Evolutionary conservation across 2,797 vertebrate genomes (phyloP).

Genomic region (Microcaecilia unicolor): DNA sequence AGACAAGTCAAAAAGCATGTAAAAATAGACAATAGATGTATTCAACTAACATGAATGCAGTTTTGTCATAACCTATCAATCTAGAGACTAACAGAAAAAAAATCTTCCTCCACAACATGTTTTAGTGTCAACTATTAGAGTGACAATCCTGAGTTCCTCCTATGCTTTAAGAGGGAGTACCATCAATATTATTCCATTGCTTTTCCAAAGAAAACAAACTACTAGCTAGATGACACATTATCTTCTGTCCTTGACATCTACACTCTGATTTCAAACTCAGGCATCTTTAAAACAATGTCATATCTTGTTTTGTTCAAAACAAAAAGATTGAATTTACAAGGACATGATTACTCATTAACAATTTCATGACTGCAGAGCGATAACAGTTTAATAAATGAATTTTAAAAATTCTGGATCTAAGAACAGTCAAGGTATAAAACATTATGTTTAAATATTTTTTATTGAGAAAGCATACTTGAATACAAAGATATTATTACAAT

Average conservation of each 20-base stretch:
- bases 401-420: constrained; percentile 55
- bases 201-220: constrained; percentile 39
- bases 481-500: no score
- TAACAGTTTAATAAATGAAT: constrained; percentile 41
- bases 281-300: constrained; percentile 5
- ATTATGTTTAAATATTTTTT: constrained; percentile 78
- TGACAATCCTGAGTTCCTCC: constrained; percentile 63
- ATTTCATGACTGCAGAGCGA: constrained; percentile 47
- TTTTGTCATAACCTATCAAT: constrained; percentile 83
- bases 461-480: no score
- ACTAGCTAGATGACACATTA: constrained; percentile 10
- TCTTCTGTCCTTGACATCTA: constrained; percentile 42
- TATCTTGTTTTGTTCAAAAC: constrained; percentile 4
- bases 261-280: constrained; percentile 25
- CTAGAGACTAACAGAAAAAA: constrained; percentile 57
- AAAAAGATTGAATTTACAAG: constrained; percentile 9
- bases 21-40: constrained; percentile 85
- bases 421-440: constrained; percentile 70
- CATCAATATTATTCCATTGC: constrained; percentile 41
- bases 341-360: constrained; percentile 9
- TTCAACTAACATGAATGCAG: constrained; percentile 74
- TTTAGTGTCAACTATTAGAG: constrained; percentile 68
- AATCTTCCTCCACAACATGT: constrained; percentile 70
- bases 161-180: constrained; percentile 43
- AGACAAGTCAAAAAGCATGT: constrained; percentile 77